Evolutionary conservation across 1,140 invertebrate species (phyloP).

Genomic region (Yoshiicerus persimilis): DNA sequence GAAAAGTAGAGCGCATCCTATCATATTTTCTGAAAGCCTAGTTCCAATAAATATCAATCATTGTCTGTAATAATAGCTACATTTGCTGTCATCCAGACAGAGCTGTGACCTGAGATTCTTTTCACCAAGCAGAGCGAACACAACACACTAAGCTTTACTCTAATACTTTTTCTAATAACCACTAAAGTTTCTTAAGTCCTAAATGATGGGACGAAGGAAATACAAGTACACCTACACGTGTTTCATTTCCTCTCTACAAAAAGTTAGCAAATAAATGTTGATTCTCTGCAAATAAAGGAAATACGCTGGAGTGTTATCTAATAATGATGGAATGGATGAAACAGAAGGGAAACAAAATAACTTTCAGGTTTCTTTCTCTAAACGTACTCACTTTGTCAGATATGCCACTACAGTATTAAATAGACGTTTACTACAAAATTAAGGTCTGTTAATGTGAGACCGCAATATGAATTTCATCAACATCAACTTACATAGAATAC

Average conservation of each 20-base stretch:
- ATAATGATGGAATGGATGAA: conserved; percentile 1
- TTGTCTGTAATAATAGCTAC: conserved; percentile 2
- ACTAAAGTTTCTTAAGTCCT: conserved; percentile 8
- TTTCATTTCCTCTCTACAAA: background rate
- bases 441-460: background rate
- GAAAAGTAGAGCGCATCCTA: background rate
- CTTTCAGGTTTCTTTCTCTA: background rate
- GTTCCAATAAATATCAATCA: conserved; percentile 26
- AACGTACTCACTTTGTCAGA: too few relatives aligned
- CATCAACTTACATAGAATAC: background rate
- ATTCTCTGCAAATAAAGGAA: background rate
- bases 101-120: background rate
- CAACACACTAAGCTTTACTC: background rate
- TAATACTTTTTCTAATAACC: conserved; percentile 20
- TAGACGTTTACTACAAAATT: too few relatives aligned
- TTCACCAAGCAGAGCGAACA: background rate
- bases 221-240: background rate
- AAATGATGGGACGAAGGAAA: background rate
- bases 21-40: background rate
- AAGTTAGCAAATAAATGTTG: conserved; percentile 22
- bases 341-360: background rate
- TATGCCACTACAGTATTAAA: too few relatives aligned
- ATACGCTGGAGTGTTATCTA: background rate
- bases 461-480: background rate
- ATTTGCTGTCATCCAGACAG: background rate